Evolutionary conservation across 2,113 vertebrate species (phyloP).

Genomic region (Prolemur simus): DNA sequence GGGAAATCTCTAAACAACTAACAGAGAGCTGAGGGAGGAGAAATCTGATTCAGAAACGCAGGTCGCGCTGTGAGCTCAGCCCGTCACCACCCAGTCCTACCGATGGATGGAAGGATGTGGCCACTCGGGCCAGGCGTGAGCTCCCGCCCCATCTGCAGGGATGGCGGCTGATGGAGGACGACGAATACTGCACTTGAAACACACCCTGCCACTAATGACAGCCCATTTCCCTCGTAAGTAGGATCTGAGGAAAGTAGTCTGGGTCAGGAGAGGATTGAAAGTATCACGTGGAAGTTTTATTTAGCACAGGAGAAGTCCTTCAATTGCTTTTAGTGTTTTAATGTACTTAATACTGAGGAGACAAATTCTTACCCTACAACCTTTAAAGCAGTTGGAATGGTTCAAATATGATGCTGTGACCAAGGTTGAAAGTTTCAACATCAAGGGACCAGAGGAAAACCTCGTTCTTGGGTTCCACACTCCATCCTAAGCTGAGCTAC

Average conservation of each 20-base stretch:
- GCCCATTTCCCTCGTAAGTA: background rate
- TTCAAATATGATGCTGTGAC: background rate
- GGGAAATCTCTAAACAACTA: background rate
- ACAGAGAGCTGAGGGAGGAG: background rate
- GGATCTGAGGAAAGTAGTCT: background rate
- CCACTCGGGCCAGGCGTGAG: accelerated
- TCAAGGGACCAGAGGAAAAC: background rate
- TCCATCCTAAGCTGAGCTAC: background rate
- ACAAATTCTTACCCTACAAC: background rate
- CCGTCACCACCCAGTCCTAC: background rate
- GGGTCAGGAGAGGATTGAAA: background rate
- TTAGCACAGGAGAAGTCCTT: background rate
- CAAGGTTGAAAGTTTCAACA: background rate
- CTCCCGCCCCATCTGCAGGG: background rate
- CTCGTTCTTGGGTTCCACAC: background rate
- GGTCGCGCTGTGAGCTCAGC: background rate
- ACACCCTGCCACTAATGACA: conserved; percentile 1
- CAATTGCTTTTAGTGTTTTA: background rate
- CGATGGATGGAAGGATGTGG: accelerated
- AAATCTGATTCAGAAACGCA: background rate
- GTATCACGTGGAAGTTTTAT: background rate
- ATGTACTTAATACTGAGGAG: background rate
- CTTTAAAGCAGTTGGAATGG: background rate
- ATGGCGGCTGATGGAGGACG: background rate
- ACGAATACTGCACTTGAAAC: background rate